Conservation (phyloP, 2,797 vertebrate species). For the Chaetodon trifasciatus region DNA sequence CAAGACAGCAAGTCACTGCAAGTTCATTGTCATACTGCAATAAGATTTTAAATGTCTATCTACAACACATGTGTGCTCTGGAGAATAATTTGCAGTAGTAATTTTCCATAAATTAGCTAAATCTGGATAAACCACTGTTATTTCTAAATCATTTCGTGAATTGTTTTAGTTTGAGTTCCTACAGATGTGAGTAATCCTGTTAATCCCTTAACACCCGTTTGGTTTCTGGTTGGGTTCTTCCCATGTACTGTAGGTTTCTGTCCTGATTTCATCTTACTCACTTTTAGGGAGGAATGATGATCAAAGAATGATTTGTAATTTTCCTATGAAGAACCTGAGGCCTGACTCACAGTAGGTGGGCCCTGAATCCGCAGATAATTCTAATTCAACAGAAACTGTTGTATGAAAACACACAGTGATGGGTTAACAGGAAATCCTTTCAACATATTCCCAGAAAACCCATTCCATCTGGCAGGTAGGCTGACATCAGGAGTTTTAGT, state of each 20-base stretch:
- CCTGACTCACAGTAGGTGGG: background rate
- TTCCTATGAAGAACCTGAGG: background rate
- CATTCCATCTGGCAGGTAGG: conserved; percentile 7
- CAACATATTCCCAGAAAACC: conserved; percentile 28
- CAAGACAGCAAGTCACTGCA: background rate
- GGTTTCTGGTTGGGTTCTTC: background rate
- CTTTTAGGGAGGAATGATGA: background rate
- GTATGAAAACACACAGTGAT: background rate
- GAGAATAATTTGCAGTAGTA: background rate
- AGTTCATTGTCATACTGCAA: background rate
- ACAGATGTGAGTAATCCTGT: background rate
- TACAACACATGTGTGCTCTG: background rate
- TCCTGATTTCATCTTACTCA: background rate
- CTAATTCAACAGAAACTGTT: background rate
- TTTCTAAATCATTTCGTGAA: background rate
- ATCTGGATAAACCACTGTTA: background rate
- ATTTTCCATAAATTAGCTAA: background rate
- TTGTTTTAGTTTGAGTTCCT: background rate
- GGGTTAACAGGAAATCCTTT: conserved; percentile 8
- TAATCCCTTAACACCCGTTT: conserved; percentile 14
- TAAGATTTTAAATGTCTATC: background rate
- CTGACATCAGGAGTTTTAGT: background rate
- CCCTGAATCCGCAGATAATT: background rate
- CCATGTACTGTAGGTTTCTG: background rate
- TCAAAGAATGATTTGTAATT: background rate